Evolutionary conservation across 1,140 invertebrate species (phyloP).

Genomic region (Drosophila azteca): DNA sequence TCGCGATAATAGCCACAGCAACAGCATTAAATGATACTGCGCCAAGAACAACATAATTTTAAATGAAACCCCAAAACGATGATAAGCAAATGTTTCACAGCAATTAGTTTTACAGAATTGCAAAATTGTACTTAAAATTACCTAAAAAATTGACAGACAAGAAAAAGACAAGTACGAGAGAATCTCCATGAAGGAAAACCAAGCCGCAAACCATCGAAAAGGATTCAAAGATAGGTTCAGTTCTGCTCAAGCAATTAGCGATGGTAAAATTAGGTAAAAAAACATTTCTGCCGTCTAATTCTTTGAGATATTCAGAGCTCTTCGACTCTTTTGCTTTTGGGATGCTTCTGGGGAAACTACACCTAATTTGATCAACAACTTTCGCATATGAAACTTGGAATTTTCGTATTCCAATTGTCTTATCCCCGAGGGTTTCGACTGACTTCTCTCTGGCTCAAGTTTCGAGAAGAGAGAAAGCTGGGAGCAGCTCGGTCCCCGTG

Average conservation of each 20-base stretch:
- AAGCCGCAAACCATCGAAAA: too few species aligned
- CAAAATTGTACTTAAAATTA: too few species aligned
- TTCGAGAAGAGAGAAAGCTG: too few species aligned
- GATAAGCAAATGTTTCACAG: constrained; percentile 25
- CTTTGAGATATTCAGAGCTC: not conserved
- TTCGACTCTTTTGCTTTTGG: not conserved
- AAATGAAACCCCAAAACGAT: constrained; percentile 44
- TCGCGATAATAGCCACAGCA: constrained; percentile 58
- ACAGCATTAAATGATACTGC: constrained; percentile 31
- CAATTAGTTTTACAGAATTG: constrained; percentile 22
- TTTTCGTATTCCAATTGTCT: constrained; percentile 11
- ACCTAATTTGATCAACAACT: constrained; percentile 47
- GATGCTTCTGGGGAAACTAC: constrained; percentile 12
- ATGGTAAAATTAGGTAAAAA: not conserved
- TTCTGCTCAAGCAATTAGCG: too few species aligned
- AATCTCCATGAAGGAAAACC: too few species aligned
- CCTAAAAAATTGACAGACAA: too few species aligned
- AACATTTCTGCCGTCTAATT: too few species aligned
- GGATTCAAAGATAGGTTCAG: too few species aligned
- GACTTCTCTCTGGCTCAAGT: too few species aligned
- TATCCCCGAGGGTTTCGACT: too few species aligned
- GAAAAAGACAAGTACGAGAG: too few species aligned
- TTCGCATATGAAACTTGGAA: constrained; percentile 45
- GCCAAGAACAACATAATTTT: constrained; percentile 40
- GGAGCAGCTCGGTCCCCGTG: too few species aligned